phyloP scores from a whole-genome alignment of 2,797 vertebrate species.

The Macroramphosus scolopax region DNA sequence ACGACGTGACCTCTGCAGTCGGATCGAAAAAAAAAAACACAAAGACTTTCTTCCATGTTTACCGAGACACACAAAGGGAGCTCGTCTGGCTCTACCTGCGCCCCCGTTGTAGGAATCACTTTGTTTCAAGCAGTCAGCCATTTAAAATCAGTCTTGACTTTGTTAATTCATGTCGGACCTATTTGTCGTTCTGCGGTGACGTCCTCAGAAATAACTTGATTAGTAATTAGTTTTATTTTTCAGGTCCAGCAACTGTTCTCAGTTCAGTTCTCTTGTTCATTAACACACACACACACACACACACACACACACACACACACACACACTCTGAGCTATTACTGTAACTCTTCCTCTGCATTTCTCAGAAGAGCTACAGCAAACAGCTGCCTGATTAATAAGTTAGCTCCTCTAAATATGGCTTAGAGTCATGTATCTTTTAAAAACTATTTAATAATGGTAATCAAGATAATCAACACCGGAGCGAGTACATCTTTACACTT shows the following conservation, averaged over 20 bases:
- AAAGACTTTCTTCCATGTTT: conserved; percentile 34
- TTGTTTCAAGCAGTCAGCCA: conserved; percentile 12
- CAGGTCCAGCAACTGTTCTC: background rate
- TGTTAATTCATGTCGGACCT: conserved; percentile 21
- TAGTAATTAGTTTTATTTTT: conserved; percentile 9
- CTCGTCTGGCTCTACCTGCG: background rate
- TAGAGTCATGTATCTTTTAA: conserved; percentile 82
- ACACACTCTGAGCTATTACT: conserved; percentile 33
- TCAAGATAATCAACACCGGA: conserved; percentile 80
- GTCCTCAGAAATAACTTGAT: conserved; percentile 12
- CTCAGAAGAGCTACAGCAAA: conserved; percentile 75
- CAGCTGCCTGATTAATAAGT: conserved; percentile 84
- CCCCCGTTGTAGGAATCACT: background rate
- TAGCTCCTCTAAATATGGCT: conserved; percentile 80
- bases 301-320: conserved; percentile 6
- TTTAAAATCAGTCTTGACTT: conserved; percentile 24
- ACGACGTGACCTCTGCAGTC: conserved; percentile 55
- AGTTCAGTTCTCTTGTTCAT: conserved; percentile 5
- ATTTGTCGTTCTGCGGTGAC: background rate
- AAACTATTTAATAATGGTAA: conserved; percentile 78
- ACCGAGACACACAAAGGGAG: conserved; percentile 14
- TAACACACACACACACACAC: conserved; percentile 3
- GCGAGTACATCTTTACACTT: conserved; percentile 82
- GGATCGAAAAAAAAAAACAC: conserved; percentile 32
- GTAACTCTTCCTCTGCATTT: conserved; percentile 52